phyloP scores from a whole-genome alignment of 2,888 invertebrate species.

The Tethea ocularis region DNA sequence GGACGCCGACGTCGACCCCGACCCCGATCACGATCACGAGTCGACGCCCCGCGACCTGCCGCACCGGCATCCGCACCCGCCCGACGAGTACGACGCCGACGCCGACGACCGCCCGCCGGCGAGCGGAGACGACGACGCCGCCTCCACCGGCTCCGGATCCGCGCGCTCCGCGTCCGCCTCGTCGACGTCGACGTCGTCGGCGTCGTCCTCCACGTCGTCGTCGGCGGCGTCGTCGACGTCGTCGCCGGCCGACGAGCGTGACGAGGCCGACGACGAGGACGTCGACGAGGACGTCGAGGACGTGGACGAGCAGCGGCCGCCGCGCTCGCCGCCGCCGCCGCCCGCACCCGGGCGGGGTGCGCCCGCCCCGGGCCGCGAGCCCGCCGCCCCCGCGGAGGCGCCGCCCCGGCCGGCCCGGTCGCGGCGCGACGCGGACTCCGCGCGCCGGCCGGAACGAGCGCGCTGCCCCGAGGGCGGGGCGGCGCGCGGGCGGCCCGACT shows the following conservation, averaged over 20 bases:
- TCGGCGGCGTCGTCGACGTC: slow-evolving; percentile 24
- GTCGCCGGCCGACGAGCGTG: slow-evolving; percentile 26
- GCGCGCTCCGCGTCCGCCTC: slow-evolving; percentile 39
- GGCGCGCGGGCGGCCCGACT: slow-evolving; percentile 18
- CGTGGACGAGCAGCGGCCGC: slow-evolving; percentile 12
- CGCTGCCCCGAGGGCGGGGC: slow-evolving; percentile 21
- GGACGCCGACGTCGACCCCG: slow-evolving; percentile 17
- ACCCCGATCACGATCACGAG: slow-evolving; percentile 17
- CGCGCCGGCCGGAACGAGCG: slow-evolving; percentile 25
- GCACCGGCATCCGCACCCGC: slow-evolving; percentile 22
- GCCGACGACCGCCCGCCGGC: slow-evolving; percentile 36
- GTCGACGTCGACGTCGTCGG: slow-evolving; percentile 43
- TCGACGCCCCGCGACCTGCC: slow-evolving; percentile 19
- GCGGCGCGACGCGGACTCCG: slow-evolving; percentile 11
- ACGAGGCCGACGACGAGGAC: slow-evolving; percentile 26
- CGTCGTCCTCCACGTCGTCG: slow-evolving; percentile 28
- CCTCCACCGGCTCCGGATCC: slow-evolving; percentile 47
- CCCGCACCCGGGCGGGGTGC: slow-evolving; percentile 18
- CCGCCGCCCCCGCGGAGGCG: slow-evolving; percentile 16
- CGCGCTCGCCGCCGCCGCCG: slow-evolving; percentile 14
- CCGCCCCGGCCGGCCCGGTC: slow-evolving; percentile 13
- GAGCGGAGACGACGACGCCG: slow-evolving; percentile 43
- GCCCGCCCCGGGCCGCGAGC: slow-evolving; percentile 14
- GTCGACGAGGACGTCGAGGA: slow-evolving; percentile 15
- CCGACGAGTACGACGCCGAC: slow-evolving; percentile 31